Base-by-base conservation (phyloP, 2,888 invertebrate genomes). In the Leucania comma region DNA sequence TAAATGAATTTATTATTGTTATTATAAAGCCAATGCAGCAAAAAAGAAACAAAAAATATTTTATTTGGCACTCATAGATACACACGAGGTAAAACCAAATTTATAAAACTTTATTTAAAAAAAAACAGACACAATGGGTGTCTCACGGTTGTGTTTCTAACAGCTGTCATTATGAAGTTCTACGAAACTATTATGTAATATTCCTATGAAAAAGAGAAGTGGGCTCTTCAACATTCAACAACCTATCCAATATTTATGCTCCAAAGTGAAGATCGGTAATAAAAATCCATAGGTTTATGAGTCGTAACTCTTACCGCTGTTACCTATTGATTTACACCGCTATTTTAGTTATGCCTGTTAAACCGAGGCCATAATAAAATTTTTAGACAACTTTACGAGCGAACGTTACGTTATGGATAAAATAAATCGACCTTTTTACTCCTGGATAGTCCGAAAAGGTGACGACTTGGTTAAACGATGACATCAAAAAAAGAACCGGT, bases 271-370 rank as follows among this genome's bases (percentile, higher is more conserved):
- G 65, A 69, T 75, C 51, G 51, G 50, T 62, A 48, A 78, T 70
- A 78, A 78, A 80, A 81, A 63, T 62, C 46, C 67, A 72, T 26
- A 50, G 32, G 38, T 68, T 80, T 72, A 83, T 80, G 20, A 58
- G 35, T 72, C 70, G 60, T 81, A 83, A 81, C 65, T 29, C 65
- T 22, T 48, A 62, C 78, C 69, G 76, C 81, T 29, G 57, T 61
- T 14, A 66, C 76, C 69, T 70, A 83, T 81, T 76, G 83, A 83
- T 81, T 80, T 81, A 83, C 63, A 70, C 68, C 50, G 32, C 58
- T 57, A 56, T 66, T 70, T 76, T 60, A 61, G 68, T 61, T 66
- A 68, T 51, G 22, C 42, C 72, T 67, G 60, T 73, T 83, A 70
- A 75, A 72, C 66, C 50, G 20, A 12, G 12, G 38, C 51, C 22